These are phyloP conservation scores for Globodera rostochiensis DNA, from an alignment of 1,140 invertebrate species.

Conservation along the genomic window DNA sequence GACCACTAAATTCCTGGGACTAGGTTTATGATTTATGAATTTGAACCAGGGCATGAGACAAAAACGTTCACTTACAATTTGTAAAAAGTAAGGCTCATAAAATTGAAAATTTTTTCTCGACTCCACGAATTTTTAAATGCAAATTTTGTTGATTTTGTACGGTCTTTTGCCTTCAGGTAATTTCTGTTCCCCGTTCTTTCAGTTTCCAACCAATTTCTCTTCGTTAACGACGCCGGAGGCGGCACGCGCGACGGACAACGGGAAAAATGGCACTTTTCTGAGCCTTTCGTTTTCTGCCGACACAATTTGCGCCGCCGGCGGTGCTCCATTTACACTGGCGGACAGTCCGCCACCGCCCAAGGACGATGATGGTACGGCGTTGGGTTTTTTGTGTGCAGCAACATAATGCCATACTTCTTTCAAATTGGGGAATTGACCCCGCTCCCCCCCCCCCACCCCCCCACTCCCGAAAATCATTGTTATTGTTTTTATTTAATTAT, in stretches of 20 bases:
- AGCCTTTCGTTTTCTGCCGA: constrained; percentile 25
- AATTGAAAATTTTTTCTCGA: not conserved
- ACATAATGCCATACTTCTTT: no score
- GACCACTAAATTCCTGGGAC: not conserved
- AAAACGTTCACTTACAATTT: not conserved
- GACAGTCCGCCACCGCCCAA: not conserved
- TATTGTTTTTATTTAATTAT: no score
- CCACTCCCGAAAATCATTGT: no score
- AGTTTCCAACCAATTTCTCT: not conserved
- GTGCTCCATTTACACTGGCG: not conserved
- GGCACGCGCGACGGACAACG: not conserved
- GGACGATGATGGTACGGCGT: not conserved
- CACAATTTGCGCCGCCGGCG: constrained; percentile 7
- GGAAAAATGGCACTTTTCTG: constrained; percentile 13
- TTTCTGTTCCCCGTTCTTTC: not conserved
- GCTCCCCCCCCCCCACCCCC: no score
- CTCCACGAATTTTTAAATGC: no score
- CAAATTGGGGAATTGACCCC: no score
- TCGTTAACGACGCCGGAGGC: constrained; percentile 3
- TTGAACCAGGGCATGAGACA: no score
- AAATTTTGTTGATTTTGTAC: not conserved
- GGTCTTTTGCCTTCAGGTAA: not conserved
- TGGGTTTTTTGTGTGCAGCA: no score
- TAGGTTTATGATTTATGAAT: not conserved
- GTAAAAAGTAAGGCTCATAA: not conserved